phyloP scores from a whole-genome alignment of 2,797 vertebrate species.

The Halcyon chelicuti region DNA sequence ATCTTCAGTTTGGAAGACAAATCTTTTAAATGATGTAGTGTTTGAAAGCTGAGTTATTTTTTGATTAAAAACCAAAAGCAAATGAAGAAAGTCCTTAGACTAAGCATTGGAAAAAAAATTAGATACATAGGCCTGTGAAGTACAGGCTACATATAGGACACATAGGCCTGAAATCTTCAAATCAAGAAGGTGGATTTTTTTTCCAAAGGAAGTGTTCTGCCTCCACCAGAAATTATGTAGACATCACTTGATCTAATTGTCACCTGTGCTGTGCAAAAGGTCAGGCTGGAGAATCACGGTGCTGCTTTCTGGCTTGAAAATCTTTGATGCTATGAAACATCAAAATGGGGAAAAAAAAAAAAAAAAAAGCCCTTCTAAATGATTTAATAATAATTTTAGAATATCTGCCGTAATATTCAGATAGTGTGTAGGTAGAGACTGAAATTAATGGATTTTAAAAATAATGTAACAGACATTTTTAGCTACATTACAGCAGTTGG shows the following conservation, averaged over 20 bases:
- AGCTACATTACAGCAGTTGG: background rate
- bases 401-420: background rate
- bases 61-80: background rate
- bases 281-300: background rate
- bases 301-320: background rate
- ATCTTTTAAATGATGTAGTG: background rate
- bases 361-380: background rate
- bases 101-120: background rate
- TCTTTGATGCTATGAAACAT: background rate
- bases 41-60: background rate
- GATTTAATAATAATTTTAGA: background rate
- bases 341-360: background rate
- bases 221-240: background rate
- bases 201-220: background rate
- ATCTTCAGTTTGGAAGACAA: background rate
- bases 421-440: background rate
- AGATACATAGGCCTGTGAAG: background rate
- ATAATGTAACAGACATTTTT: background rate
- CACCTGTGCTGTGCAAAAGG: background rate
- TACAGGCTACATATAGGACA: too few species aligned
- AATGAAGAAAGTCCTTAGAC: background rate
- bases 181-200: background rate
- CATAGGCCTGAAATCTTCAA: background rate
- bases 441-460: background rate
- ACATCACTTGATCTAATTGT: background rate